Evolutionary conservation across 2,888 invertebrate genomes (phyloP).

Genomic region (Agonopterix subpropinquella): DNA sequence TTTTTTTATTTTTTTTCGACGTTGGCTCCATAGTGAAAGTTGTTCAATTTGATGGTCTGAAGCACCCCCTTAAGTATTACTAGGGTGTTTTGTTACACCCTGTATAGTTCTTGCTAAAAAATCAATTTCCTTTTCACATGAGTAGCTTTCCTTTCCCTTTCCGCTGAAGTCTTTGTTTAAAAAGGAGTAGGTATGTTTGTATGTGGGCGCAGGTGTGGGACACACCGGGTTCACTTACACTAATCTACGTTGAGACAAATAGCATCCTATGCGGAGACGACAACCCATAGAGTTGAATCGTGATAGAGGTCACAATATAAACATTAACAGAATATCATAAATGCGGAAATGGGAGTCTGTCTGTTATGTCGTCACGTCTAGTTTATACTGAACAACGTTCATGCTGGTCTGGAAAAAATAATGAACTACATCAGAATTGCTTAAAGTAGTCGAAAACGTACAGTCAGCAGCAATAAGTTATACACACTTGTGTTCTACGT

Average conservation of each 20-base stretch:
- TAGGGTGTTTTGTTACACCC: too few species aligned
- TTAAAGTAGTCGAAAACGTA: not conserved
- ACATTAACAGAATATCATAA: not conserved
- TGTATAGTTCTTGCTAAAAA: too few species aligned
- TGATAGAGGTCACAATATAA: not conserved
- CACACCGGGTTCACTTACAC: conserved; percentile 43
- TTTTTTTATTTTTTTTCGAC: too few species aligned
- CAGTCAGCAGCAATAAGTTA: too few species aligned
- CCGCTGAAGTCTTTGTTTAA: too few species aligned
- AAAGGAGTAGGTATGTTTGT: not conserved
- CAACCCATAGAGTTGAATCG: conserved; percentile 4
- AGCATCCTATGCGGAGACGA: conserved; percentile 37
- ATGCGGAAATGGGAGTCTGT: not conserved
- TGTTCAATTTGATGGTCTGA: too few species aligned
- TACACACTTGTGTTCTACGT: too few species aligned
- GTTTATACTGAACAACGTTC: not conserved
- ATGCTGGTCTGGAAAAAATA: not conserved
- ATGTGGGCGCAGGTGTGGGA: conserved; percentile 35
- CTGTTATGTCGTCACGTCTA: not conserved
- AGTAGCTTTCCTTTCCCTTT: too few species aligned
- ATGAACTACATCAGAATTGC: not conserved
- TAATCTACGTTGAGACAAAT: conserved; percentile 65
- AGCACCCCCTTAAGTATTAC: too few species aligned
- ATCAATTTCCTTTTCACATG: too few species aligned
- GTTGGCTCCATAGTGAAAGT: too few species aligned